phyloP scores from a whole-genome alignment of 2,888 invertebrate genomes.

The Polydrusus cervinus region DNA sequence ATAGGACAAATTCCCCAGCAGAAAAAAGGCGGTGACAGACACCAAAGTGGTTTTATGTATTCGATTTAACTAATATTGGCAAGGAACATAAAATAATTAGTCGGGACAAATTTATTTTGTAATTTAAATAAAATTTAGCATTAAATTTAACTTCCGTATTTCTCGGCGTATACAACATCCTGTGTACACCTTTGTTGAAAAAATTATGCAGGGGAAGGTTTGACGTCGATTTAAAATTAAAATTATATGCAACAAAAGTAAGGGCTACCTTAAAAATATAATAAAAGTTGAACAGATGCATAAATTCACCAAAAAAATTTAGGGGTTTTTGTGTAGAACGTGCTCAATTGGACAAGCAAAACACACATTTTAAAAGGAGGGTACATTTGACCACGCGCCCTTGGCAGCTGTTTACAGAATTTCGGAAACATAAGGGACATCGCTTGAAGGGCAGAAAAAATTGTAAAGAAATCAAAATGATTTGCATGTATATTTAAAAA shows the following conservation, averaged over 20 bases:
- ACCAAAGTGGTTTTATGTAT: no score
- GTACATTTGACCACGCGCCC: conserved; percentile 53
- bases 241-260: conserved; percentile 42
- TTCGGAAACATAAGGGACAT: conserved; percentile 68
- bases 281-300: conserved; percentile 66
- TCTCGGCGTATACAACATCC: conserved; percentile 18
- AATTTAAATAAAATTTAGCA: background rate
- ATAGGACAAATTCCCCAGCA: no score
- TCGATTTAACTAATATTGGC: no score
- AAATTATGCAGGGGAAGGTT: conserved; percentile 13
- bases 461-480: conserved; percentile 65
- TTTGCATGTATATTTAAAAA: conserved; percentile 65
- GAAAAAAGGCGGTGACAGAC: no score
- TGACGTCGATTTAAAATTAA: conserved; percentile 50
- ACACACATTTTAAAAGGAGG: conserved; percentile 53
- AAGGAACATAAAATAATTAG: no score
- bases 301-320: conserved; percentile 66
- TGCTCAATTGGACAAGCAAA: conserved; percentile 46
- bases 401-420: conserved; percentile 70
- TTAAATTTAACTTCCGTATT: background rate
- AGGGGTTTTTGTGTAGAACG: conserved; percentile 56
- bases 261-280: conserved; percentile 45
- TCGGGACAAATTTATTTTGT: background rate
- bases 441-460: conserved; percentile 63
- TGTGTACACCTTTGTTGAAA: conserved; percentile 24